phyloP scores from a whole-genome alignment of 2,888 invertebrate species.

The Stramonita haemastoma region DNA sequence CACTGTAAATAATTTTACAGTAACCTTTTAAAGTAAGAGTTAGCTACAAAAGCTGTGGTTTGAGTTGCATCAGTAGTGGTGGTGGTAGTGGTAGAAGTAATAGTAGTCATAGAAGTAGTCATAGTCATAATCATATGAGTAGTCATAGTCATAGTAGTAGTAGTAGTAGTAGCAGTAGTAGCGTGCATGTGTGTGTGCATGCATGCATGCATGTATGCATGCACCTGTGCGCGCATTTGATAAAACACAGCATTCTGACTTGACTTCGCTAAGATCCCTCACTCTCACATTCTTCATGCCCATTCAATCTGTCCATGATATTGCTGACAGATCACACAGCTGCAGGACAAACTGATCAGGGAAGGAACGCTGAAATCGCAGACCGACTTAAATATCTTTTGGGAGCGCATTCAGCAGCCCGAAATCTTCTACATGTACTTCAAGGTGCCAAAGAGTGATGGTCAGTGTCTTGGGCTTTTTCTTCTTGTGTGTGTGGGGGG shows the following conservation, averaged over 20 bases:
- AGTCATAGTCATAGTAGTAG: background rate
- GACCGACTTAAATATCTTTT: slow-evolving; percentile 65
- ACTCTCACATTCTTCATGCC: background rate
- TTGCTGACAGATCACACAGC: slow-evolving; percentile 59
- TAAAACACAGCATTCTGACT: too few species aligned
- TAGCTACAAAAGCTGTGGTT: too few species aligned
- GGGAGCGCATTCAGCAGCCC: slow-evolving; percentile 65
- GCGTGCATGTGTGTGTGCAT: background rate
- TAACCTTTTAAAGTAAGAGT: too few species aligned
- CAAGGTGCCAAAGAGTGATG: slow-evolving; percentile 52
- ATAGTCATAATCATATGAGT: background rate
- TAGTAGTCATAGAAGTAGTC: background rate
- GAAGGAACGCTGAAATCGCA: slow-evolving; percentile 67
- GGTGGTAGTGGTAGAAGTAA: background rate
- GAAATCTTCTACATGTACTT: slow-evolving; percentile 62
- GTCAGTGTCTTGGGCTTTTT: slow-evolving; percentile 4
- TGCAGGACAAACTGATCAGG: slow-evolving; percentile 65
- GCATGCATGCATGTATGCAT: background rate
- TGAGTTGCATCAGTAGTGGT: background rate
- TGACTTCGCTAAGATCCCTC: background rate
- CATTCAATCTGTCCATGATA: too few species aligned
- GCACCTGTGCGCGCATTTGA: background rate
- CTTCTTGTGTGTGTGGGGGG: too few species aligned
- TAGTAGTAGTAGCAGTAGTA: background rate
- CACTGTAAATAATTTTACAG: too few species aligned